Evolutionary conservation across 2,797 vertebrate species (phyloP), one percentile per base, ranked within the genome.

Genomic region (Pseudomugil gertrudae): DNA sequence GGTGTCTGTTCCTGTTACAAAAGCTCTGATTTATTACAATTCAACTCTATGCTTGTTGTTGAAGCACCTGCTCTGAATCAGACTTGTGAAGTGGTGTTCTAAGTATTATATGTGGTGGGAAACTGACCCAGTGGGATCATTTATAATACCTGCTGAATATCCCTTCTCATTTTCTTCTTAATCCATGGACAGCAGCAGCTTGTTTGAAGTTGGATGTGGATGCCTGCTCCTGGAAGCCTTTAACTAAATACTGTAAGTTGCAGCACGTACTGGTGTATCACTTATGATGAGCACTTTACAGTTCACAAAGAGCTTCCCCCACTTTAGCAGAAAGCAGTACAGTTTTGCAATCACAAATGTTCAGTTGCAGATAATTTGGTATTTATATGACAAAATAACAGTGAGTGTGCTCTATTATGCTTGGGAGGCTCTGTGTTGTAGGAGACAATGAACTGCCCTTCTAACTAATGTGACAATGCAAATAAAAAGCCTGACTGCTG

Each of bases 71-170:
- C 80, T 76, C 57, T 55, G 68, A 80, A 73, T 73, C 81, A 72
- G 74, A 74, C 79, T 35, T 48, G 61, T 80, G 68, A 81, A 86
- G 84, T 75, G 85, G 76, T 72, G 54, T 78, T 87, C 47, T 62
- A 68, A 76, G 78, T 70, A 65, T 79, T 78, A 61, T 72, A 69
- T 59, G 63, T 62, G 71, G 59, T 56, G 63, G 15, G 48, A 74
- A 75, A 80, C 17, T 74, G 83, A 88, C 78, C 82, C 80, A 40
- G 43, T 47, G 82, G 78, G 61, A 66, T 52, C 57, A 57, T 81
- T 76, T 75, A 69, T 57, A 76, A 77, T 68, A 69, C 72, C 74
- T 33, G 62, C 63, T 59, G 60, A 76, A 78, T 76, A 79, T 81
- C 81, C 60, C 54, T 19, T 60, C 69, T 80, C 57, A 63, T 65